Percentiles rank a stretch among this genome's conserved stretches.
These are phyloP conservation scores for Drosophila novamexicana DNA, from an alignment of 1,140 invertebrate species.

Conservation along the genomic window DNA sequence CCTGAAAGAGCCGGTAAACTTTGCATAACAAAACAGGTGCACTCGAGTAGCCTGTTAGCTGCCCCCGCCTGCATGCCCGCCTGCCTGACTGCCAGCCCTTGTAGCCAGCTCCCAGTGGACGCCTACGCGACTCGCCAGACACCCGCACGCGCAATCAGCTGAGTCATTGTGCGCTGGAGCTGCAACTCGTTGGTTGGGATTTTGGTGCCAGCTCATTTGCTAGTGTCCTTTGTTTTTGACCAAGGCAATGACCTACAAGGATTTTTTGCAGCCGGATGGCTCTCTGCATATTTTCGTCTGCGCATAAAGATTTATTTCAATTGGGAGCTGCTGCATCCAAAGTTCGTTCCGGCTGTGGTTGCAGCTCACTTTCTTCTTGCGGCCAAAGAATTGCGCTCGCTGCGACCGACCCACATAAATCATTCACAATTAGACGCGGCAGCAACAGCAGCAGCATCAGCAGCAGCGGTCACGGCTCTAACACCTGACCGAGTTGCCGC, in stretches of 20 bases:
- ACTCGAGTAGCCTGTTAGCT: slow-evolving; percentile 25
- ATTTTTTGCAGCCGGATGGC: slow-evolving; percentile 22
- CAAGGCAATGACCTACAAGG: slow-evolving; percentile 65
- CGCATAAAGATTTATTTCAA: slow-evolving; percentile 63
- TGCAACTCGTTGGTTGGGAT: not conserved
- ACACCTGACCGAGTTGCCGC: slow-evolving; percentile 46
- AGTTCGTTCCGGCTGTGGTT: slow-evolving; percentile 14
- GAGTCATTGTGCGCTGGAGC: slow-evolving; percentile 26
- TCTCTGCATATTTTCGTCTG: slow-evolving; percentile 10
- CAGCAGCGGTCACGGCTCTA: slow-evolving; percentile 47
- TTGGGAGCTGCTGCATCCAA: slow-evolving; percentile 34
- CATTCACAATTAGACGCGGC: slow-evolving; percentile 80
- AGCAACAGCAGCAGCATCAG: slow-evolving; percentile 52
- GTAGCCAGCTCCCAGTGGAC: slow-evolving; percentile 14
- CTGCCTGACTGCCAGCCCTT: not conserved
- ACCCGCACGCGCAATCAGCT: slow-evolving; percentile 35
- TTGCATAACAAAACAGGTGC: slow-evolving; percentile 74
- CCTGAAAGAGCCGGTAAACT: slow-evolving; percentile 59
- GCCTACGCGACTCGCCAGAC: slow-evolving; percentile 31
- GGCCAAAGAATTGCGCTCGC: slow-evolving; percentile 38
- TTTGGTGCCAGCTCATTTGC: not conserved
- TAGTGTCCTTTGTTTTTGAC: slow-evolving; percentile 43
- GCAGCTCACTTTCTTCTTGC: slow-evolving; percentile 59
- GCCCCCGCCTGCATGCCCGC: too few relatives aligned
- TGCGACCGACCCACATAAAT: slow-evolving; percentile 77